Evolutionary conservation across 2,797 vertebrate genomes (phyloP), one percentile per base, ranked within the genome.

Genomic region (Acanthis flammea): DNA sequence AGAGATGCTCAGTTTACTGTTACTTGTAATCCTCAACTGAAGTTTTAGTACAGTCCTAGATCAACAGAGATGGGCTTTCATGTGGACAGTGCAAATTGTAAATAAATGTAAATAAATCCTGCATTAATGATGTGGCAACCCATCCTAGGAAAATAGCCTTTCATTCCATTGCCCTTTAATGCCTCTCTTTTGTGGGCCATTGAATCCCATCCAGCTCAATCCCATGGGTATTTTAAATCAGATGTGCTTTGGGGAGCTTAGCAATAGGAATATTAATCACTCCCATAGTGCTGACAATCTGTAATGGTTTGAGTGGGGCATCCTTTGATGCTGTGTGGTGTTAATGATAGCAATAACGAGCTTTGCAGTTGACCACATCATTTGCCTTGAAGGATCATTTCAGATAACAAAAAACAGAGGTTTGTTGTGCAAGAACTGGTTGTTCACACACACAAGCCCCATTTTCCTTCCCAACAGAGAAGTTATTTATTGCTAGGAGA

Each of bases 401-500:
- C 42, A 77, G 65, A 54, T 55, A 91, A 94, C 45, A 82, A 82
- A 84, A 81, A 86, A 4, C 24, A 75, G 90, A 54, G 55, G 33
- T 57, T 50, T 79, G 37, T 53, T 92, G 51, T 85, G 53, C 84
- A 65, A 73, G 33, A 50, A 19, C 48, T 41, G 13, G 25, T 68
- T 92, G 60, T 50, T 92, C 17, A 41, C 53, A 65, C 31, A 30
- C 45, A 44, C 23, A 35, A 44, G 12, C 45, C 25, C 21, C 47
- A 13, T 54, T 92, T 94, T 78, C 23, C 81, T 83, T 79, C 44
- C 65, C 61, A 28, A 8, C 3, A 66, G 50, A 89, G 68, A 42
- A 91, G 54, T 77, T 87, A 51, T 58, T 87, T 89, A 91, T 92
- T 92, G 63, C 65, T 65, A 80, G 61, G 78, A 91, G 72, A 74